Evolutionary conservation across 2,113 vertebrate species (phyloP).

Genomic region (Siniperca chuatsi): DNA sequence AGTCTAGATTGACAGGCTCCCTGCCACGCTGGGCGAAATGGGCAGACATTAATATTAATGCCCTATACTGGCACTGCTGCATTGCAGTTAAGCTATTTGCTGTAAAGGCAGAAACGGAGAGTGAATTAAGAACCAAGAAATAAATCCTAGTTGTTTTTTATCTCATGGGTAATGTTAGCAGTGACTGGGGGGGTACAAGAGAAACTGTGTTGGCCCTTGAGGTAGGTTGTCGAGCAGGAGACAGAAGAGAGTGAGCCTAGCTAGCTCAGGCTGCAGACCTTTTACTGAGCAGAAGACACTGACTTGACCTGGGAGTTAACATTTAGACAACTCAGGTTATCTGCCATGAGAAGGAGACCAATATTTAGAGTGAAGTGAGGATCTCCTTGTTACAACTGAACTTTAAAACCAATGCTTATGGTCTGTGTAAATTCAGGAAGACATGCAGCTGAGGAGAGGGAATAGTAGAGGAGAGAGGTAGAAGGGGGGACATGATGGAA

Average conservation of each 20-base stretch:
- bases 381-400: constrained; percentile 30
- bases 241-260: constrained; percentile 14
- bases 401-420: constrained; percentile 26
- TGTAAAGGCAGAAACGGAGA: constrained; percentile 71
- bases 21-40: constrained; percentile 77
- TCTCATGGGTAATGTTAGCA: constrained; percentile 40
- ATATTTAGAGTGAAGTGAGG: constrained; percentile 30
- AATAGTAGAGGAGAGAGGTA: constrained; percentile 37
- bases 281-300: constrained; percentile 27
- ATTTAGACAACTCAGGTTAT: constrained; percentile 27
- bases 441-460: constrained; percentile 27
- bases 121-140: constrained; percentile 65
- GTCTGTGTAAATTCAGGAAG: constrained; percentile 34
- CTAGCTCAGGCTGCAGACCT: constrained; percentile 16
- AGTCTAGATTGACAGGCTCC: constrained; percentile 78
- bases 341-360: neutral
- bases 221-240: neutral
- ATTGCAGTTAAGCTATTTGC: constrained; percentile 82
- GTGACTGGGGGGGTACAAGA: constrained; percentile 28
- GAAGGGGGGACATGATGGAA: constrained; percentile 77
- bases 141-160: constrained; percentile 50
- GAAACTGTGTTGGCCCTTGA: constrained; percentile 27
- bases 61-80: constrained; percentile 79
- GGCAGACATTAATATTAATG: constrained; percentile 84
- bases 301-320: constrained; percentile 45